phyloP scores from a whole-genome alignment of 2,113 vertebrate species.

The Micronycteris hirsuta region DNA sequence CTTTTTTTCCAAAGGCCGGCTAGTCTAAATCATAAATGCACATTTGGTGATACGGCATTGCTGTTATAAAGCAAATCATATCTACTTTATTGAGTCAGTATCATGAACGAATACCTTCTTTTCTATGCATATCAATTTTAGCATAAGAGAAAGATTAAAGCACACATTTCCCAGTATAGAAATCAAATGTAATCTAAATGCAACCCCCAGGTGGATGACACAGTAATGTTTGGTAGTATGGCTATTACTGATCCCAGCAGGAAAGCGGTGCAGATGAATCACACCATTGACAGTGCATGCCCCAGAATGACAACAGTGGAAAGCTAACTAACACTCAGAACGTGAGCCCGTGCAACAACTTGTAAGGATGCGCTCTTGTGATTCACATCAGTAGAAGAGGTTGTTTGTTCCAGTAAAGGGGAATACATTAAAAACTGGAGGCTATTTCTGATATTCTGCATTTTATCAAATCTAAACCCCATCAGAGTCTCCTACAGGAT shows the following conservation, averaged over 20 bases:
- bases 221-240: slow-evolving; percentile 67
- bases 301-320: slow-evolving; percentile 11
- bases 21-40: slow-evolving; percentile 57
- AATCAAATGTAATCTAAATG: slow-evolving; percentile 80
- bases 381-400: background rate
- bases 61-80: slow-evolving; percentile 70
- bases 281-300: slow-evolving; percentile 34
- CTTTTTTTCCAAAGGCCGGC: slow-evolving; percentile 46
- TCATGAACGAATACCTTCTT: slow-evolving; percentile 69
- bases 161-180: slow-evolving; percentile 74
- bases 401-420: background rate
- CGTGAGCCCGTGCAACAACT: background rate
- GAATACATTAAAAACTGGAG: background rate
- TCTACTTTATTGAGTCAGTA: slow-evolving; percentile 62
- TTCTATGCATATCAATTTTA: slow-evolving; percentile 76
- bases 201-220: slow-evolving; percentile 73
- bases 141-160: slow-evolving; percentile 78
- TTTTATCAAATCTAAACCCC: background rate
- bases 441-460: background rate
- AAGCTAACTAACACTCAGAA: background rate
- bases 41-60: slow-evolving; percentile 59
- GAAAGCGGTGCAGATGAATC: slow-evolving; percentile 70
- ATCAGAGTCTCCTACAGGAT: background rate
- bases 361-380: background rate
- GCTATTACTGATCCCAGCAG: slow-evolving; percentile 76